Base-by-base conservation (phyloP, 2,113 vertebrate species). In the Tetraodon nigroviridis region DNA sequence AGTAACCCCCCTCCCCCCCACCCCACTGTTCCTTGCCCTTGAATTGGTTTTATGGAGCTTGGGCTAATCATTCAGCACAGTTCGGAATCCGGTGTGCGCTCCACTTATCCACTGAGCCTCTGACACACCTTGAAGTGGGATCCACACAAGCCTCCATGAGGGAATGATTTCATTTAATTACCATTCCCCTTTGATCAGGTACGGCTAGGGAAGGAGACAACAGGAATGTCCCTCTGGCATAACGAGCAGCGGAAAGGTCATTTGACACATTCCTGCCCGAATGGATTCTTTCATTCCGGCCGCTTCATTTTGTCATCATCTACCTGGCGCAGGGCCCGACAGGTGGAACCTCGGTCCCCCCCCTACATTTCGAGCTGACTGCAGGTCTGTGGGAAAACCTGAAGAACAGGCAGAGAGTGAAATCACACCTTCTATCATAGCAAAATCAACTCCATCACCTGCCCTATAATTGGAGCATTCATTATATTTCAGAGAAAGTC, bases 81-180 rank as follows among this genome's bases (percentile, higher is more conserved):
- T 84, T n/a, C 44, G 3, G n/a, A 16, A 80, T 86, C 72, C 67
- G 69, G 83, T 66, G 67, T 76, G 76, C 70, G 76, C 74, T 83
- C 79, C 84, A 89, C 86, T 88, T 81, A 89, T 76, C 82, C 76
- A 88, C 88, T 83, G 82, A 90, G 86, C 84, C 83, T 67, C 56
- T 80, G 86, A 84, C 86, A 87, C 84, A 74, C 75, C 82, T 83
- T 80, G 70, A 78, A 59, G 70, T 79, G 71, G 60, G 71, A 86
- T 81, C 76, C 66, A 64, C 69, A 75, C 83, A 80, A 78, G 86
- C 84, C 84, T 83, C 84, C 83, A 82, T 81, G 80, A 85, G 83
- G 85, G 90, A 86, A 88, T 86, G 48, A 88, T 90, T 92, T 89
- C 78, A 84, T 83, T 90, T 87, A 89, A 90, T 90, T 89, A 83